phyloP scores from a whole-genome alignment of 2,888 invertebrate genomes.

The Bellardia bayeri region DNA sequence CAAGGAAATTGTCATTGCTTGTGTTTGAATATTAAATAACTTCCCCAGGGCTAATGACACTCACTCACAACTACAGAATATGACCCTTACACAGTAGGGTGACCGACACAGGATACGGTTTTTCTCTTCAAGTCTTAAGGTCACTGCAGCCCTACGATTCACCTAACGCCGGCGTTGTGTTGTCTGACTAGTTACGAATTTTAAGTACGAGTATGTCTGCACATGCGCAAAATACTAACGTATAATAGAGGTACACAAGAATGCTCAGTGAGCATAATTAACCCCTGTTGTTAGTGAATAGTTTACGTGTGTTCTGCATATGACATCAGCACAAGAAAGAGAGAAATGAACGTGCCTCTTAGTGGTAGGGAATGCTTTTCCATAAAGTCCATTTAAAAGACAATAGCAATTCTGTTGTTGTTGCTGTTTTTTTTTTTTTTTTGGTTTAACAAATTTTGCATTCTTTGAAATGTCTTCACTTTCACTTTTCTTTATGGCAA shows the following conservation, averaged over 20 bases:
- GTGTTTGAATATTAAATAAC: background rate
- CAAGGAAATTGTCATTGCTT: constrained; percentile 4
- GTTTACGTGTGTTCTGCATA: constrained; percentile 21
- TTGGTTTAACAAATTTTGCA: constrained; percentile 42
- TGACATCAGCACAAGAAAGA: constrained; percentile 19
- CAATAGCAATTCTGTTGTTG: constrained; percentile 40
- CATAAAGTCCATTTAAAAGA: constrained; percentile 38
- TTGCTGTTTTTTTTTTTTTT: background rate
- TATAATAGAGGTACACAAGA: background rate
- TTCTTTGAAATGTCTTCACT: constrained; percentile 63
- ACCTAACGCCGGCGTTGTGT: constrained; percentile 35
- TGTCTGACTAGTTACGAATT: background rate
- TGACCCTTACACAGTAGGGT: constrained; percentile 58
- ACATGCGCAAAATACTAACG: constrained; percentile 38
- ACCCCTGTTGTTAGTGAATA: constrained; percentile 50
- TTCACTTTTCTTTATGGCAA: constrained; percentile 57
- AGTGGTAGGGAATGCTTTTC: constrained; percentile 38
- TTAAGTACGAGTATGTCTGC: background rate
- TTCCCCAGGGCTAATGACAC: constrained; percentile 18
- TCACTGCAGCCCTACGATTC: constrained; percentile 66
- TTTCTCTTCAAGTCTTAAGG: constrained; percentile 57
- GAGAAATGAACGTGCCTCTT: constrained; percentile 44
- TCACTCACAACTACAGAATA: constrained; percentile 4
- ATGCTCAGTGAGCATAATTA: constrained; percentile 55
- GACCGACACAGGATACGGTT: constrained; percentile 8